Percentiles rank a stretch among this genome's conserved stretches.
These are phyloP conservation scores for Creontiades dilutus DNA, from an alignment of 2,888 invertebrate species.

Conservation along the genomic window DNA sequence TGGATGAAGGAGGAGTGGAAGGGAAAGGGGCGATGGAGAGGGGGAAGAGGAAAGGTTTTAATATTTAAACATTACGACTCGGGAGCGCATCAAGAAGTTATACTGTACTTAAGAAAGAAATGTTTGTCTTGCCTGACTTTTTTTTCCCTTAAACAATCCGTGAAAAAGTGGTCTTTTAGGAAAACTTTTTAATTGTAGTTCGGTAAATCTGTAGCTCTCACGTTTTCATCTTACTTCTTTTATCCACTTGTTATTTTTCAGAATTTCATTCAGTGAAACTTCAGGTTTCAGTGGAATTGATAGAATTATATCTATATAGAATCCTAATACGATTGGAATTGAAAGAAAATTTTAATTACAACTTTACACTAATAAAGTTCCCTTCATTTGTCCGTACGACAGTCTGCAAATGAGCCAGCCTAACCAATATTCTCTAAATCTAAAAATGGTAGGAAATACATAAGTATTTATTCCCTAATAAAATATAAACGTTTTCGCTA, in stretches of 20 bases:
- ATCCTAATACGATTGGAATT: too few relatives aligned
- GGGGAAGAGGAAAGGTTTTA: conserved; percentile 61
- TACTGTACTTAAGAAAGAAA: conserved; percentile 74
- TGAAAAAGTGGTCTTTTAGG: conserved; percentile 54
- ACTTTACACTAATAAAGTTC: too few relatives aligned
- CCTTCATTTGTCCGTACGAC: too few relatives aligned
- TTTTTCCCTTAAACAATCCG: conserved; percentile 51
- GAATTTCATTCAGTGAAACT: background rate
- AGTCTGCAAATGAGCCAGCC: too few relatives aligned
- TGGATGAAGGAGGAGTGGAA: background rate
- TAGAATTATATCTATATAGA: too few relatives aligned
- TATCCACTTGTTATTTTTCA: too few relatives aligned
- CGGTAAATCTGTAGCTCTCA: conserved; percentile 34
- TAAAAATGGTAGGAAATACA: too few relatives aligned
- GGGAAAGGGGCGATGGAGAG: conserved; percentile 3
- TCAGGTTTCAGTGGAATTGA: background rate
- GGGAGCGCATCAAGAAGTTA: conserved; percentile 73
- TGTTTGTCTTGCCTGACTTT: conserved; percentile 72
- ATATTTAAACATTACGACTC: conserved; percentile 74
- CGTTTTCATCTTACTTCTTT: background rate
- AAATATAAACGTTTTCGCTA: too few relatives aligned
- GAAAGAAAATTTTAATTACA: too few relatives aligned
- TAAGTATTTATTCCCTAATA: too few relatives aligned
- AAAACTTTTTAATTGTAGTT: conserved; percentile 64
- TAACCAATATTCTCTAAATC: too few relatives aligned